These are phyloP conservation scores for Centropristis striata DNA, from an alignment of 2,113 vertebrate species.

Conservation along the genomic window DNA sequence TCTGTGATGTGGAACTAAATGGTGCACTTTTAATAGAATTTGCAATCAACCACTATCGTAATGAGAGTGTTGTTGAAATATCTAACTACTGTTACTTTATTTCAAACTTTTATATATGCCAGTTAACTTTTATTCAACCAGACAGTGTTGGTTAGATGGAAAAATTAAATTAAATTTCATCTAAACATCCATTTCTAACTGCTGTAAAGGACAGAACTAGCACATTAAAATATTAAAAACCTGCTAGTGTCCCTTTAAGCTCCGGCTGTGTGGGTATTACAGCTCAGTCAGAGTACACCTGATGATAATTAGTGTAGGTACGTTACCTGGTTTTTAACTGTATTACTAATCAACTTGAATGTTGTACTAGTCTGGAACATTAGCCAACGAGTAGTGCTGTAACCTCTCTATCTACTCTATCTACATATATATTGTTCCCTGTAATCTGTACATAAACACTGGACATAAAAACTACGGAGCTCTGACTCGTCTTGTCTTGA, in stretches of 20 bases:
- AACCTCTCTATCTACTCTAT: conserved; percentile 64
- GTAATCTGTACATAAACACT: conserved; percentile 69
- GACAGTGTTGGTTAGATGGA: background rate
- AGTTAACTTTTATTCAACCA: background rate
- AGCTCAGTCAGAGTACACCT: conserved; percentile 38
- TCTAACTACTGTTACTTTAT: background rate
- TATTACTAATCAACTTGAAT: conserved; percentile 86
- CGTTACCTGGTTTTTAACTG: conserved; percentile 80
- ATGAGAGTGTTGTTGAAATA: no score
- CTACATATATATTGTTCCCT: conserved; percentile 41
- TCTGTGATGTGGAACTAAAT: no score
- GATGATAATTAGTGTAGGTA: conserved; percentile 63
- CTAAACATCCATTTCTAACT: background rate
- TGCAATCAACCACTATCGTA: no score
- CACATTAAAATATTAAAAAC: background rate
- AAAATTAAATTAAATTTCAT: no score
- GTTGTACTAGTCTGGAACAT: conserved; percentile 83
- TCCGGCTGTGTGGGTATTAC: conserved; percentile 8
- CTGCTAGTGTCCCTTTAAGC: conserved; percentile 47
- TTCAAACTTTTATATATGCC: background rate
- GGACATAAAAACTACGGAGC: conserved; percentile 1
- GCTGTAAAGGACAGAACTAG: background rate
- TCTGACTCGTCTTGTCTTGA: conserved; percentile 10
- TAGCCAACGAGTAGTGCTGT: conserved; percentile 67
- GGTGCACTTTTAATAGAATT: no score